A percentile compares a stretch with the other conserved stretches of the same genome.
Evolutionary conservation across 2,888 invertebrate species (phyloP).

Genomic region (Drosophila fungiperda): DNA sequence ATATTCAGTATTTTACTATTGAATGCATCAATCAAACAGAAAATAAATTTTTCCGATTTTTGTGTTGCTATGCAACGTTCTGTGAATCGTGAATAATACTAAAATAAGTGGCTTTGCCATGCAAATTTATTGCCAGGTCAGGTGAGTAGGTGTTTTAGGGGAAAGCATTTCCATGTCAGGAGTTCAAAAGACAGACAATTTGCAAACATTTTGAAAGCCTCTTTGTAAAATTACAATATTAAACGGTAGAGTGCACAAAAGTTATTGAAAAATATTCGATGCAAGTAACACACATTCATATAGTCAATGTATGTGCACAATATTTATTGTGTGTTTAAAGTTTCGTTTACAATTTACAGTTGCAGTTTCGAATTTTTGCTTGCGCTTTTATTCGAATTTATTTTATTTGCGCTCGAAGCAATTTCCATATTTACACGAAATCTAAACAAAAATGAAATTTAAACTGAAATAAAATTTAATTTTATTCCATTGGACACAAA

Average conservation of each 20-base stretch:
- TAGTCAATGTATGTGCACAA: background rate
- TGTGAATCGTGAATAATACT: constrained; percentile 56
- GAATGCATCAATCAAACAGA: constrained; percentile 22
- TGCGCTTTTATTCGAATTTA: constrained; percentile 53
- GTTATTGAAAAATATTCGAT: constrained; percentile 51
- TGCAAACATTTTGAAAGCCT: constrained; percentile 66
- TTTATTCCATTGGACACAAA: constrained; percentile 47
- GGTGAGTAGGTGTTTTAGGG: constrained; percentile 12
- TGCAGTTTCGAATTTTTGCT: constrained; percentile 43
- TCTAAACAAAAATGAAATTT: constrained; percentile 30
- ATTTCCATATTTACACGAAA: constrained; percentile 50
- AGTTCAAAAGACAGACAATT: constrained; percentile 64
- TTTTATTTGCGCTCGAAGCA: constrained; percentile 41
- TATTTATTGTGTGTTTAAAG: constrained; percentile 30
- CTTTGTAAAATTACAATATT: constrained; percentile 49
- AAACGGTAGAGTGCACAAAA: constrained; percentile 57
- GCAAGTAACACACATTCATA: constrained; percentile 19
- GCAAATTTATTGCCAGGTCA: constrained; percentile 53
- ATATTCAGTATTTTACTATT: background rate
- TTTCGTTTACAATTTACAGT: constrained; percentile 34
- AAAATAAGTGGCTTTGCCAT: constrained; percentile 65
- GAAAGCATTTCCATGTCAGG: constrained; percentile 20
- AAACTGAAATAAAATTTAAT: constrained; percentile 55
- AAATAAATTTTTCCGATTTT: constrained; percentile 11
- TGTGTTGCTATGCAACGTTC: constrained; percentile 17